Evolutionary conservation across 2,888 invertebrate genomes (phyloP).

Genomic region (Neoascia interrupta): DNA sequence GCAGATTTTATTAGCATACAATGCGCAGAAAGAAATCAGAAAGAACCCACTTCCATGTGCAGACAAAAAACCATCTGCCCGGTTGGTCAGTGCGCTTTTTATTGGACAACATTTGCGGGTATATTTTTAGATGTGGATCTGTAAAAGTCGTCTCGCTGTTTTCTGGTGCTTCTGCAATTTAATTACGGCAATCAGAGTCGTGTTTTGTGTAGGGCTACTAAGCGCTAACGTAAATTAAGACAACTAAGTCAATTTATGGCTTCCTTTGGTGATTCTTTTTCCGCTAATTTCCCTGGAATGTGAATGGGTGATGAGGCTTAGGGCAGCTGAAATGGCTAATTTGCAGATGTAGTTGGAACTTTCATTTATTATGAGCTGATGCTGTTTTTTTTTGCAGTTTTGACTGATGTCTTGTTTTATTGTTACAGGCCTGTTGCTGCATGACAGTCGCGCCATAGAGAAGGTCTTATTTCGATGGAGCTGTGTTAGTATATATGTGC

Average conservation of each 20-base stretch:
- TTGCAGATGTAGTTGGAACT: too few relatives aligned
- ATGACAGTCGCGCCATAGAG: constrained; percentile 51
- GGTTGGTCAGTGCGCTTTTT: constrained; percentile 5
- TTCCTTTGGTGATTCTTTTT: constrained; percentile 29
- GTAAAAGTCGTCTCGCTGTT: too few relatives aligned
- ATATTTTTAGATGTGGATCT: constrained; percentile 5
- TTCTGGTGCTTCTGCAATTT: constrained; percentile 60
- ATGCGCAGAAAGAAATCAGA: too few relatives aligned
- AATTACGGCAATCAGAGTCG: constrained; percentile 56
- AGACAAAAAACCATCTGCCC: not conserved
- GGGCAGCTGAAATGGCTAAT: too few relatives aligned
- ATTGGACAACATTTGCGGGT: constrained; percentile 22
- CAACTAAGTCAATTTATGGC: constrained; percentile 59
- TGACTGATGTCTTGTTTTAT: constrained; percentile 59
- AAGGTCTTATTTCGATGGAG: constrained; percentile 57
- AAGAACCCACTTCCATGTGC: too few relatives aligned
- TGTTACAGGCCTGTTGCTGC: constrained; percentile 32
- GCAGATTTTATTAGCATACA: constrained; percentile 39
- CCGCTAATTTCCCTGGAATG: too few relatives aligned
- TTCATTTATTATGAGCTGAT: too few relatives aligned
- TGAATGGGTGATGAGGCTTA: too few relatives aligned
- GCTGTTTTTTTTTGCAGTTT: too few relatives aligned
- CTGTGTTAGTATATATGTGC: constrained; percentile 62
- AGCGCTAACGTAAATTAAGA: constrained; percentile 57
- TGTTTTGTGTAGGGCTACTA: constrained; percentile 36